Conservation (phyloP, 2,113 vertebrate species). For the Grammomys dolichurus region DNA sequence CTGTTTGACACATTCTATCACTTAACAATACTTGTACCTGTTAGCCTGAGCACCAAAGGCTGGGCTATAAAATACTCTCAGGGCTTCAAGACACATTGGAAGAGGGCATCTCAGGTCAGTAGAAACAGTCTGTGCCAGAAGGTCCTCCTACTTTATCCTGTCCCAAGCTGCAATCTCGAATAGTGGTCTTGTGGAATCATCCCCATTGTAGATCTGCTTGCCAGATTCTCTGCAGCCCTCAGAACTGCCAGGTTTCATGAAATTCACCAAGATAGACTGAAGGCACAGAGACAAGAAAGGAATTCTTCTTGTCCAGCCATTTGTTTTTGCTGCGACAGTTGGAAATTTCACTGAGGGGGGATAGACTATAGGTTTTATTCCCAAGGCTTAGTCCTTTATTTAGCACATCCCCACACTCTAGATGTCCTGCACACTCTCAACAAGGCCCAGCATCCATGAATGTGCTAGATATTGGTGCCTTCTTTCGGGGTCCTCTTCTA, state of each 20-base stretch:
- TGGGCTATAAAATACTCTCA: neutral
- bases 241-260: neutral
- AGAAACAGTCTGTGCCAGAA: neutral
- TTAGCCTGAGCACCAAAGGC: neutral
- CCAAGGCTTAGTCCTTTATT: too few species aligned
- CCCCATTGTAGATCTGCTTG: too few species aligned
- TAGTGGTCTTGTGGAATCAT: neutral
- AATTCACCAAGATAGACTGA: neutral
- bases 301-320: neutral
- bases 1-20: conserved; percentile 59
- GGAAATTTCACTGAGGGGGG: neutral
- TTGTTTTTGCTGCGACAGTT: neutral
- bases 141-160: neutral
- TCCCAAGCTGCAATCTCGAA: neutral
- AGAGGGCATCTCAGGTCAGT: conserved; percentile 39
- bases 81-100: neutral
- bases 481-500: conserved; percentile 43
- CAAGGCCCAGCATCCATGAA: neutral
- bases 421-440: neutral
- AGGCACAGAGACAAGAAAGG: neutral
- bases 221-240: neutral
- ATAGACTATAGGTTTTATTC: neutral
- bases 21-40: conserved; percentile 4
- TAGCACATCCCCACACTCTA: rapidly evolving
- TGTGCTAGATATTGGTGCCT: neutral